Base-by-base conservation (phyloP, 1,140 invertebrate species). In the Musca domestica region DNA sequence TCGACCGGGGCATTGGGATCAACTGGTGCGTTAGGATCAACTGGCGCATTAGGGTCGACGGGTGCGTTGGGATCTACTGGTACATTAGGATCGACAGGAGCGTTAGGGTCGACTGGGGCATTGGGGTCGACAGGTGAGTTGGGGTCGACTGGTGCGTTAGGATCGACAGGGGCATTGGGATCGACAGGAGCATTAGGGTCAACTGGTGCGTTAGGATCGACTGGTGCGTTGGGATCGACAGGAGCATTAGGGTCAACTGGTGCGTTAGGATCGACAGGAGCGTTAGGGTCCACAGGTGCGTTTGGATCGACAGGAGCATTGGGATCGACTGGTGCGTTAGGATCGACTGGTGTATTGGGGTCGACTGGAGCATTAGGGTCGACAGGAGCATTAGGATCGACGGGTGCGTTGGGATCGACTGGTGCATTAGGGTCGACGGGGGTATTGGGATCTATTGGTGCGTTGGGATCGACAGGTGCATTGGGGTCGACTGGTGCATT, bases 141-240 rank as follows among this genome's bases (percentile, higher is more conserved):
- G 3, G 49, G 65, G 12, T 47, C 66, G 6, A 25, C 54, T 49
- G 67, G 34, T 22, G 51, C 17, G 10, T 22, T 67, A 12, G 69
- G 25, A 25, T 14, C 64, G 30, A 52, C 63, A 0, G 69, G 25
- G 1, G 17, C 30, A 9, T 15, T 67, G 10, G 49, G 25, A 0
- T 56, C 65, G 41, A 46, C 49, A 20, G 51, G 15, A 9, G 17
- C 17, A 51, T 17, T 51, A 19, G 47, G 64, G 5, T 30, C 15
- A 9, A 52, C 64, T 7, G 71, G 66, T 15, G 58, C 14, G 0
- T 58, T 67, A 6, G 72, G 71, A 15, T 68, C 52, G 14, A 68
- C 69, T 67, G 72, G 58, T 10, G 67, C 30, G 12, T 27, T 70
- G 0, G 69, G 69, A 66, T 52, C 30, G 48, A 52, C n/a, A n/a